A percentile compares a stretch with the other conserved stretches of the same genome.
These are phyloP conservation scores for Hyposoter didymator DNA, from an alignment of 2,888 invertebrate genomes.

Conservation along the genomic window DNA sequence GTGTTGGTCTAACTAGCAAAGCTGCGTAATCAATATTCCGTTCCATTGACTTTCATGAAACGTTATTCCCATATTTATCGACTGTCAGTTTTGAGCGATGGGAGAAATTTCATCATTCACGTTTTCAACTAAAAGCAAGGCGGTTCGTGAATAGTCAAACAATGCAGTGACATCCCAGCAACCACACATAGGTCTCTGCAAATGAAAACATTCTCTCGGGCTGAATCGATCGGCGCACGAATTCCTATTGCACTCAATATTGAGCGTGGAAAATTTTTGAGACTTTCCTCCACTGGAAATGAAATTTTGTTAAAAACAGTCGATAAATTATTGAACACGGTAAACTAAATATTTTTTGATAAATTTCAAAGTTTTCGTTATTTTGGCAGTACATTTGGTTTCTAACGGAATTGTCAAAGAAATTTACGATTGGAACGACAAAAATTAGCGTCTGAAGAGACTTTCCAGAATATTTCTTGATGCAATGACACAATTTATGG, in stretches of 20 bases:
- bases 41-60: background rate
- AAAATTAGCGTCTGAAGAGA: too few relatives aligned
- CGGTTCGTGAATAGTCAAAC: conserved; percentile 3
- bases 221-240: conserved; percentile 12
- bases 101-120: background rate
- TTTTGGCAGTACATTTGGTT: too few relatives aligned
- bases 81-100: background rate
- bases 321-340: too few relatives aligned
- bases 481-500: too few relatives aligned
- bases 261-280: background rate
- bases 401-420: too few relatives aligned
- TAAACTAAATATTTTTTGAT: too few relatives aligned
- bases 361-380: too few relatives aligned
- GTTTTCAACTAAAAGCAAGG: background rate
- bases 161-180: conserved; percentile 1
- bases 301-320: too few relatives aligned
- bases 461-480: too few relatives aligned
- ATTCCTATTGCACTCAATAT: conserved; percentile 4
- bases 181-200: background rate
- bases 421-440: too few relatives aligned
- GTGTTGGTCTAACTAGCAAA: background rate
- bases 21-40: background rate
- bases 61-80: background rate
- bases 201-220: background rate
- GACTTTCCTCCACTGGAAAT: background rate